Evolutionary conservation across 2,888 invertebrate species (phyloP), one percentile per base, ranked within the genome.

Genomic region (Apoderus coryli): DNA sequence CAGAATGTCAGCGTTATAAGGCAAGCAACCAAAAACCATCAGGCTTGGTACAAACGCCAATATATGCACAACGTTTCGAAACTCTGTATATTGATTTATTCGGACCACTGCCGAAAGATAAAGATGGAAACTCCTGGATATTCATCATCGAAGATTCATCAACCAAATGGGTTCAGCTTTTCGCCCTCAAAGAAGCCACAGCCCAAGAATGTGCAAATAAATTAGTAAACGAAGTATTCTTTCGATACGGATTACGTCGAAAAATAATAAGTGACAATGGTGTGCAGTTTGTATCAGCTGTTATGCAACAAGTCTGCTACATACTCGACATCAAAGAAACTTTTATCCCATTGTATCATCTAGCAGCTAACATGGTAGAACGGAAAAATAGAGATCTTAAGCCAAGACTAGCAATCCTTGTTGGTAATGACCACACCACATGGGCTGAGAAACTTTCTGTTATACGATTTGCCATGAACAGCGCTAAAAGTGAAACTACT

Each of bases 401-500:
- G 22, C 37, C 48, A 0, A 46, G 45, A 35, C 32, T 55, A 1
- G 42, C 44, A 1, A 51, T 40, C 4, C 16, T 49, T 4, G 48
- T 49, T 0, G 40, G 41, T 2, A 39, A 45, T 4, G 27, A 52
- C 3, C 54, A 56, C 11, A 47, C 46, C 2, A 22, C 14, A 2
- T 57, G 54, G 53, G 16, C 37, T 3, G 41, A 45, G 1, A 39
- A 47, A 3, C 30, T 59, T 2, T 42, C 53, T 1, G 30, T 41
- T 2, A 49, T 57, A 1, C 36, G 55, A 0, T 58, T 57, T 30
- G 51, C 54, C 0, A 53, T 56, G 47, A 58, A 57, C 26, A 45
- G 49, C 0, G 44, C 46, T 1, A 22, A 14, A 4, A 46, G 47
- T 22, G 36, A 43, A 23, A 36, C 40, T 4, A 55, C 54, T 1